phyloP scores from a whole-genome alignment of 1,140 invertebrate species.

The Polypedilum vanderplanki region DNA sequence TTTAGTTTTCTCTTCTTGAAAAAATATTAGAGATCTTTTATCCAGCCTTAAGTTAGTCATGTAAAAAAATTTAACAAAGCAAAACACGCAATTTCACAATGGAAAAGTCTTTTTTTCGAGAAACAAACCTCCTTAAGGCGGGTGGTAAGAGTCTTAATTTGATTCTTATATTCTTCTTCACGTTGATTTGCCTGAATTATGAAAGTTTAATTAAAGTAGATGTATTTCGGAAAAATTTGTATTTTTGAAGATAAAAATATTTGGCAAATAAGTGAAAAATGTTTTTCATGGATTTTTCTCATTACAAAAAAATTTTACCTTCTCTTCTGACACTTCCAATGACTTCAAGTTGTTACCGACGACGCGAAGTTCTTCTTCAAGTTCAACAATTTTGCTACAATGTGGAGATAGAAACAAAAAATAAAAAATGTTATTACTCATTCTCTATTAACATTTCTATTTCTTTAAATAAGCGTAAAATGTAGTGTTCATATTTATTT shows the following conservation, averaged over 20 bases:
- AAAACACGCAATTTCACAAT: slow-evolving; percentile 36
- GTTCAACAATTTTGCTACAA: slow-evolving; percentile 97
- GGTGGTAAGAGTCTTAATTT: slow-evolving; percentile 98
- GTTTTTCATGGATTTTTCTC: not conserved
- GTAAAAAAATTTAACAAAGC: too few relatives aligned
- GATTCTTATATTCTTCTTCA: slow-evolving; percentile 99
- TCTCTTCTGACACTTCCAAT: slow-evolving; percentile 98
- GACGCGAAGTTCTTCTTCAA: slow-evolving; percentile 98
- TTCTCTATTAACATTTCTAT: too few relatives aligned
- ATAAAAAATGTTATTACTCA: not conserved
- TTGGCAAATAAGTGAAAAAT: slow-evolving; percentile 1
- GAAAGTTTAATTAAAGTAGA: slow-evolving; percentile 27
- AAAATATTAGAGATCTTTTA: too few relatives aligned
- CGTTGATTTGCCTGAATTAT: slow-evolving; percentile 90
- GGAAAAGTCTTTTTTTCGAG: slow-evolving; percentile 46
- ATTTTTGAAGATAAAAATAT: not conserved
- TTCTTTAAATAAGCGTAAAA: too few relatives aligned
- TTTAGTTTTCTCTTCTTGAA: too few relatives aligned
- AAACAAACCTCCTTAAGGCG: slow-evolving; percentile 91
- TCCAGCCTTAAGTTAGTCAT: too few relatives aligned
- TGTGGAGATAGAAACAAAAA: slow-evolving; percentile 38
- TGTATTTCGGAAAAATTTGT: not conserved
- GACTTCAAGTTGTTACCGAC: slow-evolving; percentile 99
- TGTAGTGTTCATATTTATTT: too few relatives aligned
- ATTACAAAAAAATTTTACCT: slow-evolving; percentile 61